phyloP scores from a whole-genome alignment of 2,113 vertebrate genomes.

The Leptobrachium leishanense region DNA sequence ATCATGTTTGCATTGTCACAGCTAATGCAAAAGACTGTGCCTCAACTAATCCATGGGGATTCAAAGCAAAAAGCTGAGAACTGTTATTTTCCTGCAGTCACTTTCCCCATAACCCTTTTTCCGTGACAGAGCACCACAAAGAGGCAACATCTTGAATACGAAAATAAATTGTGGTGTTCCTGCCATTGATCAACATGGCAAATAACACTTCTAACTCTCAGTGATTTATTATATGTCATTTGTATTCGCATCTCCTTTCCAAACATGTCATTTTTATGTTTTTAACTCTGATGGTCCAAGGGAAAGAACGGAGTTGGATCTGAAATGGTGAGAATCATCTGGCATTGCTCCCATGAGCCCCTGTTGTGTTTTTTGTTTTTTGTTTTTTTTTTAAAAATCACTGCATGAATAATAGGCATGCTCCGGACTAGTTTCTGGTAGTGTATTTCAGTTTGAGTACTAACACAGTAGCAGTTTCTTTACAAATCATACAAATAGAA shows the following conservation, averaged over 20 bases:
- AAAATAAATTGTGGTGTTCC: background rate
- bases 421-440: no score
- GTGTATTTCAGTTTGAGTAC: no score
- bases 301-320: no score
- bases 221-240: background rate
- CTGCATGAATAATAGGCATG: no score
- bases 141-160: background rate
- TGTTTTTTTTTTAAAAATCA: no score
- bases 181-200: background rate
- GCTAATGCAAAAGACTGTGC: constrained; percentile 53
- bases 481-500: no score
- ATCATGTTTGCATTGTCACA: constrained; percentile 55
- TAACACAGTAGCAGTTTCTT: no score
- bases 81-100: constrained; percentile 50
- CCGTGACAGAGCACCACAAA: background rate
- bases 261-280: background rate
- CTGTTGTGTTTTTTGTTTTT: no score
- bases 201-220: background rate
- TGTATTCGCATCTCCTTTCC: background rate
- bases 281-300: no score
- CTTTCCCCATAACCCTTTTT: constrained; percentile 9
- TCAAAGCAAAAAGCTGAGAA: constrained; percentile 48
- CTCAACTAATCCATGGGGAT: constrained; percentile 46
- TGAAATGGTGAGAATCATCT: no score
- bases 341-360: no score